Evolutionary conservation across 2,113 vertebrate species (phyloP).

Genomic region (Cyanoliseus patagonus): DNA sequence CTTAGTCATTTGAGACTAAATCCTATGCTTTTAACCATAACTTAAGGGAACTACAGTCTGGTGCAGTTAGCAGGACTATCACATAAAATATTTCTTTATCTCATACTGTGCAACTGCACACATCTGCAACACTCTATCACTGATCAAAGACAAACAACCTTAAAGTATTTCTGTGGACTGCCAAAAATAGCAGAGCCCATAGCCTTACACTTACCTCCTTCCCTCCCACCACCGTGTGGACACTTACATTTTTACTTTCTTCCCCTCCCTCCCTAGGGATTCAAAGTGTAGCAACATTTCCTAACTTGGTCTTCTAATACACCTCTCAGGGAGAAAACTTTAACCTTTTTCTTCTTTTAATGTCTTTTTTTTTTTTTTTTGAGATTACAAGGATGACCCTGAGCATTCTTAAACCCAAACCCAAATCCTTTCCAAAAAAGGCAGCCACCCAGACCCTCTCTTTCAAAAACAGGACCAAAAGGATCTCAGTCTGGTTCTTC

Average conservation of each 20-base stretch:
- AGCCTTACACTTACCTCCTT: background rate
- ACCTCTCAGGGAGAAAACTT: background rate
- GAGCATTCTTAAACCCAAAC: background rate
- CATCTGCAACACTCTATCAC: background rate
- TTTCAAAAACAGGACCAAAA: background rate
- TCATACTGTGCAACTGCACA: background rate
- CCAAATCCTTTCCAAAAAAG: background rate
- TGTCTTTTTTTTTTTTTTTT: background rate
- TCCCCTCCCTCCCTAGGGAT: background rate
- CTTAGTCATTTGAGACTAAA: background rate
- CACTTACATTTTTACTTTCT: background rate
- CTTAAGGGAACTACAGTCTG: background rate
- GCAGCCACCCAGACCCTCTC: background rate
- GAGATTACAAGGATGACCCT: background rate
- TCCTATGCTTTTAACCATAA: background rate
- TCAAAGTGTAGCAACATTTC: background rate
- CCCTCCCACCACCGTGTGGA: background rate
- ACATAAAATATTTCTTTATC: background rate
- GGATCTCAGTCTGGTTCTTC: background rate
- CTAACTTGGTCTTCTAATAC: background rate
- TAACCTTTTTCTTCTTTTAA: background rate
- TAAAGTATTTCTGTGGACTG: background rate
- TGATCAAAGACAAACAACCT: background rate
- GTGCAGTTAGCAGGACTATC: background rate
- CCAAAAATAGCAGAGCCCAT: background rate